Conservation (phyloP, 2,888 invertebrate genomes). For the Temnothorax unifasciatus region DNA sequence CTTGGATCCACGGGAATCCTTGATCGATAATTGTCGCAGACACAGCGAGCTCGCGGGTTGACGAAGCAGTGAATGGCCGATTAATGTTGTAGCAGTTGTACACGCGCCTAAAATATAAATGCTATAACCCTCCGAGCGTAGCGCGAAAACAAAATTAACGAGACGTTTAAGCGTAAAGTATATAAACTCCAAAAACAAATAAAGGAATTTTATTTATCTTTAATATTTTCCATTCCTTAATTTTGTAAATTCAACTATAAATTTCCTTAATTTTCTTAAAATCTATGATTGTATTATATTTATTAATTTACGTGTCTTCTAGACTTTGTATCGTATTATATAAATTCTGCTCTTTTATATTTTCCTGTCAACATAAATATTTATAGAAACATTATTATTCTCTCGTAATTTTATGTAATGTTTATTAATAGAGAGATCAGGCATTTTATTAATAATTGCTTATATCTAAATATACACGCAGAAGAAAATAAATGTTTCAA, state of each 20-base stretch:
- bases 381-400: constrained; percentile 7
- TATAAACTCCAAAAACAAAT: neutral
- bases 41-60: neutral
- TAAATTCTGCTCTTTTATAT: neutral
- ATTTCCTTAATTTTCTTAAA: neutral
- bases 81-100: neutral
- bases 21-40: neutral
- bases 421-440: constrained; percentile 2
- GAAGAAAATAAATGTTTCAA: neutral
- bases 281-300: neutral
- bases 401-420: neutral
- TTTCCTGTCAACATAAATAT: neutral
- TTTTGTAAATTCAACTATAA: neutral
- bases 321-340: neutral
- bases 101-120: neutral
- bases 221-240: too few species aligned
- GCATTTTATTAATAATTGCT: constrained; percentile 1
- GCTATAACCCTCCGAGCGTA: neutral
- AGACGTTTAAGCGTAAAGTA: neutral
- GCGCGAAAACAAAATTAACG: neutral
- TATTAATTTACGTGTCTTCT: neutral
- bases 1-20: neutral
- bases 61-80: constrained; percentile 8
- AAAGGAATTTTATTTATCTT: neutral
- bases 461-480: neutral